Evolutionary conservation across 1,140 invertebrate species (phyloP), one percentile per base, ranked within the genome.

Genomic region (Lycorma delicatula): DNA sequence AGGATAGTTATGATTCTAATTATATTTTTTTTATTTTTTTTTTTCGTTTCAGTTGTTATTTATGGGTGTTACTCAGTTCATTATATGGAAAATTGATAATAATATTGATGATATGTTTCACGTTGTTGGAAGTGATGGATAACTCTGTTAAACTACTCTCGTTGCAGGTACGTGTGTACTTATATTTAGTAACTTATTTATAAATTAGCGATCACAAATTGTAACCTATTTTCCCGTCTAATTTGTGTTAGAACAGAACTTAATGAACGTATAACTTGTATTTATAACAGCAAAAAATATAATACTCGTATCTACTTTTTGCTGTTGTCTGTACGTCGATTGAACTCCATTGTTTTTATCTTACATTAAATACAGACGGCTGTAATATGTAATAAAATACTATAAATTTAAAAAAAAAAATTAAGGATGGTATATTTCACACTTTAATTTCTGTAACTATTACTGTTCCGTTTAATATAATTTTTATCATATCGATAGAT

Each of bases 21-120:
- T 5, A 12, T 2, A 16, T 2, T 22, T 26, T 38, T 49, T 29
- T 31, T 29, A 20, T 4, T 44, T 34, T 28, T 47, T 49, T 44
- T 59, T 61, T 60, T 29, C 63, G 28, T 74, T 72, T 5, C 71
- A 83, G 81, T 61, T 76, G 75, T 16, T 75, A 77, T 55, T 64
- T 82, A 65, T 81, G 78, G 79, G 69, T 76, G 46, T 71, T 78
- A 1, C 65, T 83, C 3, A 81, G 79, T 58, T 79, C 81, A 12
- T 71, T 84, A 31, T 85, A 85, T 64, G 82, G 80, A 2, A 77
- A 81, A 61, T 60, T 81, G 3, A 57, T 85, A 4, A 71, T 84
- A n/a, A 72, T 83, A 3, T 58, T 82, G 5, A 77, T 78, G 69
- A 64, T 79, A 31, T 74, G 79, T n/a, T 74, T 81, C 16, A 78